Evolutionary conservation across 2,888 invertebrate genomes (phyloP).

Genomic region (Furcula furcula): DNA sequence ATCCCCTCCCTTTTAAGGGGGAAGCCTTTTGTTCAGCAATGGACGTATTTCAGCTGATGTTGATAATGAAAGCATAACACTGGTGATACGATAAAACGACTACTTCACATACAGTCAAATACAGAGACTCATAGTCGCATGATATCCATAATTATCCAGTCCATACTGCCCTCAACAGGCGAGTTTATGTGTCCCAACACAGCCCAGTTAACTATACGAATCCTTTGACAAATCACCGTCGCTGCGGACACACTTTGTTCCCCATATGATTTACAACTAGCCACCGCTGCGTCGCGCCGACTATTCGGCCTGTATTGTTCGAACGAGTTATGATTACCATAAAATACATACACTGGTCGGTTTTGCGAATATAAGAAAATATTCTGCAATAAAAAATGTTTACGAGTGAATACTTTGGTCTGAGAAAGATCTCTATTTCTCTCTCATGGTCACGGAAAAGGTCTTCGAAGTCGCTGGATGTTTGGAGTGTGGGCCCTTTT

Average conservation of each 20-base stretch:
- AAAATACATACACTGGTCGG: constrained; percentile 34
- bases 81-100: too few species aligned
- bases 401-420: background rate
- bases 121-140: too few species aligned
- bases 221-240: constrained; percentile 35
- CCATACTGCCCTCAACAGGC: background rate
- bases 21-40: too few species aligned
- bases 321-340: constrained; percentile 41
- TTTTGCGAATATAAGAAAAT: background rate
- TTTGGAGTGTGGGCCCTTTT: too few species aligned
- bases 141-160: too few species aligned
- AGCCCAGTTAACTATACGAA: constrained; percentile 5
- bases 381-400: background rate
- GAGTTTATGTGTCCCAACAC: background rate
- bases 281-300: constrained; percentile 19
- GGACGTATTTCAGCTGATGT: too few species aligned
- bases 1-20: too few species aligned
- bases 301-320: constrained; percentile 36
- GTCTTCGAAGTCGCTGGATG: too few species aligned
- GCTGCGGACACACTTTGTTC: constrained; percentile 39
- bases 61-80: too few species aligned
- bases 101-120: too few species aligned
- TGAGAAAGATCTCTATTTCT: too few species aligned
- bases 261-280: constrained; percentile 32
- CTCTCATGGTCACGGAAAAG: too few species aligned